These are phyloP conservation scores for Ailuropoda melanoleuca DNA, from an alignment of 2,113 vertebrate genomes.

Conservation along the genomic window DNA sequence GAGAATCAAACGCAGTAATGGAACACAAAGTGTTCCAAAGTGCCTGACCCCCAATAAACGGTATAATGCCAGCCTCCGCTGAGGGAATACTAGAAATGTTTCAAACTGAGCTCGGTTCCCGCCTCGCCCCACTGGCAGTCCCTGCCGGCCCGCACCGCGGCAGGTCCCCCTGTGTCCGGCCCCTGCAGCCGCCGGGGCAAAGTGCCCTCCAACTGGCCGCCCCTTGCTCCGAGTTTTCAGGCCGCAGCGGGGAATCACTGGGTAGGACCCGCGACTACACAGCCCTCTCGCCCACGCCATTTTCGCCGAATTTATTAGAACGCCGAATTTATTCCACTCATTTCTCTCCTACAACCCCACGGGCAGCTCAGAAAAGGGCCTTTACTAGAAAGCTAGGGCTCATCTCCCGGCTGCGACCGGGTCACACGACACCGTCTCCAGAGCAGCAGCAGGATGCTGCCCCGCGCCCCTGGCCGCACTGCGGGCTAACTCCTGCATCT, in stretches of 20 bases:
- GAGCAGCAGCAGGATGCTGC: neutral
- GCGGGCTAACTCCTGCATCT: too few relatives aligned
- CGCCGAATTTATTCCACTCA: rapidly evolving
- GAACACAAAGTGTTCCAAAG: neutral
- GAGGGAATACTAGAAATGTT: neutral
- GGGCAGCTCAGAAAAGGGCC: too few relatives aligned
- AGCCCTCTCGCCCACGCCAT: neutral
- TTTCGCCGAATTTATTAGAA: neutral
- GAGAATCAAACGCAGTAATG: neutral
- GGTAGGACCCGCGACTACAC: neutral
- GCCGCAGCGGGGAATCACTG: rapidly evolving
- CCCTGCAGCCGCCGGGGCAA: neutral
- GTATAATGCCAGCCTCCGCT: neutral
- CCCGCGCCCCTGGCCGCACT: too few relatives aligned
- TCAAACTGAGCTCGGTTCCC: too few relatives aligned
- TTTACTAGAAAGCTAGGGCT: neutral
- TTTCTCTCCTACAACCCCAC: neutral
- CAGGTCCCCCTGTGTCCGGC: rapidly evolving
- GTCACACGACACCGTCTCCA: neutral
- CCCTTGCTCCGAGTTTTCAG: too few relatives aligned
- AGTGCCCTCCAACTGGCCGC: neutral
- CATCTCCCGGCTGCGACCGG: neutral
- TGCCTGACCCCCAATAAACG: neutral
- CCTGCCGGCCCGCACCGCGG: neutral
- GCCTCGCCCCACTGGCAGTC: neutral